Base-by-base conservation (phyloP, 2,888 invertebrate genomes). In the Epistrophe grossulariae region DNA sequence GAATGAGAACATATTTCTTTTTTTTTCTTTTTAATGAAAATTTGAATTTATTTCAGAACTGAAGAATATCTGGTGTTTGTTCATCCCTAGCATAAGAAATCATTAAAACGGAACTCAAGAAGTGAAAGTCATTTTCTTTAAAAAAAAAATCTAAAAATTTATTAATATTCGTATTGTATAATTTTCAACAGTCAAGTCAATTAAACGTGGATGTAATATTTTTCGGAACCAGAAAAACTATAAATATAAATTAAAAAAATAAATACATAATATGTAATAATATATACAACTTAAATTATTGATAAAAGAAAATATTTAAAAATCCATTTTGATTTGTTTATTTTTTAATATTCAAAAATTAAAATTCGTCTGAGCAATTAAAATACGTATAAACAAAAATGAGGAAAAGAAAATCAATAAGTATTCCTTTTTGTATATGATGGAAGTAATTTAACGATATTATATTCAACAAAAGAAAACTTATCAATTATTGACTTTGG, bases 51-150 rank as follows among this genome's bases (percentile, higher is more conserved):
- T 90, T 90, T 55, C 90, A 92, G 92, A 83, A 92, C 92, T 78
- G 92, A 92, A 89, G 92, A 92, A 84, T 92, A 91, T 80, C 89
- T 92, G 68, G 91, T 92, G 79, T 92, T 91, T 76, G 80, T 92
- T 70, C 90, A 90, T 45, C 91, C 92, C 81, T 90, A 91, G 88
- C 91, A 91, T 28, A 89, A 70, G 28, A 71, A 50, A 31, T 84
- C 84, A 7, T 45, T 52, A 4, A 59, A 74, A 28, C 60, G 79
- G 59, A 74, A 66, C 31, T 87, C 87, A 11, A 55, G 71, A 28
- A 83, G 66, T 71, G 87, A 87, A 79, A 79, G 79, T 24, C 83
- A 83, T 72, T 87, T 76, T 35, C 74, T 85, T 35, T 85, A n/a
- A 73, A n/a, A 0, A 43, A 24, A 24, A 24, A 24, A n/a, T n/a